Conservation (phyloP, 2,797 vertebrate genomes). For the Mormyrops boulengeri region DNA sequence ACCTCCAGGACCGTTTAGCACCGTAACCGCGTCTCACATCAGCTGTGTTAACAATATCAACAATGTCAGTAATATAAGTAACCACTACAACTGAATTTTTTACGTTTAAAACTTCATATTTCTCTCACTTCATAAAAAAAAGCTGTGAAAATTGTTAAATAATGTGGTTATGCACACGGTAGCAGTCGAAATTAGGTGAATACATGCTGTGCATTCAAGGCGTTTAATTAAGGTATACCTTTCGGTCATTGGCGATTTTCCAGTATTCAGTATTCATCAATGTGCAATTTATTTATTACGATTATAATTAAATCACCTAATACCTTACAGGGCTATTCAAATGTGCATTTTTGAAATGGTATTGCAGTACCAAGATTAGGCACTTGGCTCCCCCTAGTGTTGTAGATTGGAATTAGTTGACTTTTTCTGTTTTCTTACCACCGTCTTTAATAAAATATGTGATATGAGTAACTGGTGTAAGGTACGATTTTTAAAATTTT, state of each 20-base stretch:
- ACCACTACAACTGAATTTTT: conserved; percentile 79
- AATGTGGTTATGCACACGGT: not conserved
- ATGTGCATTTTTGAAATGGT: not conserved
- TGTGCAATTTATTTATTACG: not conserved
- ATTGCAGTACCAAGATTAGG: not conserved
- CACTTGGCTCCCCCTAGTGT: not conserved
- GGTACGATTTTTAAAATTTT: not conserved
- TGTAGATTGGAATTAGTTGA: not conserved
- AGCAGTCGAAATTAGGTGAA: not conserved
- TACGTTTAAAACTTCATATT: not conserved
- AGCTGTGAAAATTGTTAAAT: not conserved
- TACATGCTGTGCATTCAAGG: not conserved
- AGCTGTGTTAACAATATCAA: conserved; percentile 75
- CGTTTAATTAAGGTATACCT: not conserved
- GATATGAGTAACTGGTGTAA: not conserved
- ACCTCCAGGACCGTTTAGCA: conserved; percentile 71
- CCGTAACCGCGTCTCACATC: conserved; percentile 66
- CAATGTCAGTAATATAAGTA: conserved; percentile 77
- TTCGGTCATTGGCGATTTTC: not conserved
- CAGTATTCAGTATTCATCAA: not conserved
- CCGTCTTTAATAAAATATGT: not conserved
- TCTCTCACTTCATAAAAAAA: not conserved
- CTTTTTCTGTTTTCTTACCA: not conserved
- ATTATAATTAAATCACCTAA: not conserved
- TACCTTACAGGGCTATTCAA: not conserved